Conservation (phyloP, 2,113 vertebrate genomes). For the Tupaia chinensis region DNA sequence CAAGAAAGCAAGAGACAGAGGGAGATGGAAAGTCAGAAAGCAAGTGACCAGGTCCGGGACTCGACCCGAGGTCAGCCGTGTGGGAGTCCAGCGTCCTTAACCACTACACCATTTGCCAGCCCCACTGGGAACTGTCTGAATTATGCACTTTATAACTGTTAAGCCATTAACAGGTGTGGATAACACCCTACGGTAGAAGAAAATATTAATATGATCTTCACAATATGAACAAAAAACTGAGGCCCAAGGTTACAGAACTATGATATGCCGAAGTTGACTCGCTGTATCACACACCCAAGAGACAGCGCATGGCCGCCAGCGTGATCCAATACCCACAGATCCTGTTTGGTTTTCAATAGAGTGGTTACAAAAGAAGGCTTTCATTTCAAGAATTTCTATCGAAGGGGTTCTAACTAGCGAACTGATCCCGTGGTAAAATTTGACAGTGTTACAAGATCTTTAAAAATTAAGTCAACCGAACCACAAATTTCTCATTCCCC, state of each 20-base stretch:
- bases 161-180: not conserved
- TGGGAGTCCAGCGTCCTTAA: too few species aligned
- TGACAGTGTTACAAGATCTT: not conserved
- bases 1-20: too few species aligned
- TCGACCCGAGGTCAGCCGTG: too few species aligned
- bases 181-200: not conserved
- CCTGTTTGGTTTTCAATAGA: not conserved
- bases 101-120: too few species aligned
- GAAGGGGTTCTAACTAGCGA: not conserved
- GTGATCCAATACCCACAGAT: not conserved
- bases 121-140: not conserved
- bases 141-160: not conserved
- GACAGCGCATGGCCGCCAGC: not conserved
- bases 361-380: not conserved
- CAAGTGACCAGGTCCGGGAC: too few species aligned
- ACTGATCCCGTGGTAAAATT: not conserved
- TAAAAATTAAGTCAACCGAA: not conserved
- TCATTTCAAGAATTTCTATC: not conserved
- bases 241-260: not conserved
- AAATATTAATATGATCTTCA: not conserved
- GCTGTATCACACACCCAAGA: accelerated
- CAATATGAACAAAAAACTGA: not conserved
- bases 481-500: not conserved
- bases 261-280: not conserved
- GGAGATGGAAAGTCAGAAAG: too few species aligned